Conservation (phyloP, 2,113 vertebrate species). For the Proteles cristata region DNA sequence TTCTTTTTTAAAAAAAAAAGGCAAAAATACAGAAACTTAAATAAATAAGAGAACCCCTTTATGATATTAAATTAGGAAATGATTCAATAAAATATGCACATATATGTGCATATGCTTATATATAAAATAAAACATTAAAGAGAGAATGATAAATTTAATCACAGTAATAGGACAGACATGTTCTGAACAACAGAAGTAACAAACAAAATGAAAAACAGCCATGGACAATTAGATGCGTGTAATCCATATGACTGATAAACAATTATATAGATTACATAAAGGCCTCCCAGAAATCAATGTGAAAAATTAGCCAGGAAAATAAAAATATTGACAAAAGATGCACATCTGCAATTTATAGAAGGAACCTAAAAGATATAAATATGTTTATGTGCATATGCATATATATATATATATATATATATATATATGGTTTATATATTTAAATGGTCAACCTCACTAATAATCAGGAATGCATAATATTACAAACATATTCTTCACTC, state of each 20-base stretch:
- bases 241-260: not conserved
- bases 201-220: not conserved
- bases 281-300: not conserved
- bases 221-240: not conserved
- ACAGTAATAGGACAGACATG: not conserved
- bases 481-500: not conserved
- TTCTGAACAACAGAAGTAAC: not conserved
- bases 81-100: not conserved
- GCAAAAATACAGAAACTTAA: not conserved
- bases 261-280: not conserved
- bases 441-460: not conserved
- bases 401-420: not conserved
- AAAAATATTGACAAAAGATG: not conserved
- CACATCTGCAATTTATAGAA: not conserved
- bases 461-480: not conserved
- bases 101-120: not conserved
- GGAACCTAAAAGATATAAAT: not conserved
- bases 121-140: not conserved
- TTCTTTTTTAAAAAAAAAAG: not conserved
- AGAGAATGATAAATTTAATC: not conserved
- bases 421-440: not conserved
- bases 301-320: not conserved
- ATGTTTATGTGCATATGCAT: not conserved
- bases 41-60: not conserved
- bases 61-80: not conserved